Evolutionary conservation across 2,888 invertebrate species (phyloP).

Genomic region (Dermolepida albohirtum): DNA sequence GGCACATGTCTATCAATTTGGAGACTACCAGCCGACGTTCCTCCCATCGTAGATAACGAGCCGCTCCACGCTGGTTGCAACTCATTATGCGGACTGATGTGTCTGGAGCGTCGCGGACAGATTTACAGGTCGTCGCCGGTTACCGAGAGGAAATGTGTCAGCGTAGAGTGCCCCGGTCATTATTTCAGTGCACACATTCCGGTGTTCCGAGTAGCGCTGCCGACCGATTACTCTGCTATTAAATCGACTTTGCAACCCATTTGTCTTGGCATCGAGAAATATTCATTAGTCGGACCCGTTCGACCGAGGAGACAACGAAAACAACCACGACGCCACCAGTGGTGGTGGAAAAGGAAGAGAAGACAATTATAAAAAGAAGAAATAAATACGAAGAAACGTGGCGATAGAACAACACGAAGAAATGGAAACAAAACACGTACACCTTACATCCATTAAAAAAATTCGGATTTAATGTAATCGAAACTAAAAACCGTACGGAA

Average conservation of each 20-base stretch:
- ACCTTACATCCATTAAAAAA: too few relatives aligned
- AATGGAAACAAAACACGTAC: too few relatives aligned
- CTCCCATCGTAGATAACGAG: constrained; percentile 45
- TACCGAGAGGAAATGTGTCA: constrained; percentile 48
- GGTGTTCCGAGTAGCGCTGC: constrained; percentile 46
- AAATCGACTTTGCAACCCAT: constrained; percentile 53
- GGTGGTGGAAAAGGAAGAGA: constrained; percentile 13
- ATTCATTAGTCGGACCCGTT: constrained; percentile 57
- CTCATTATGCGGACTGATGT: constrained; percentile 58
- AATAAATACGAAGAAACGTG: too few relatives aligned
- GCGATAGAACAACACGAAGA: too few relatives aligned
- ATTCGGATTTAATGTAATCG: too few relatives aligned
- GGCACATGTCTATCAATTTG: constrained; percentile 26
- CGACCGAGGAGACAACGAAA: constrained; percentile 40
- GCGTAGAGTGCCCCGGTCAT: constrained; percentile 49
- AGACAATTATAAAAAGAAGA: constrained; percentile 11
- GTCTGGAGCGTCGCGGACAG: constrained; percentile 56
- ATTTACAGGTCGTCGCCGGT: constrained; percentile 56
- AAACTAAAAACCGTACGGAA: too few relatives aligned
- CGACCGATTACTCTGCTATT: constrained; percentile 53
- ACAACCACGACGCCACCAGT: constrained; percentile 21
- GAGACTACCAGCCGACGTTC: constrained; percentile 6
- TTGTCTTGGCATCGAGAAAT: constrained; percentile 58
- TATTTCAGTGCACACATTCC: constrained; percentile 53
- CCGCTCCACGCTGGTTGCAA: constrained; percentile 43